A percentile compares a stretch with the other conserved stretches of the same genome.
phyloP scores from a whole-genome alignment of 2,113 vertebrate genomes.

The Neolamprologus longior region DNA sequence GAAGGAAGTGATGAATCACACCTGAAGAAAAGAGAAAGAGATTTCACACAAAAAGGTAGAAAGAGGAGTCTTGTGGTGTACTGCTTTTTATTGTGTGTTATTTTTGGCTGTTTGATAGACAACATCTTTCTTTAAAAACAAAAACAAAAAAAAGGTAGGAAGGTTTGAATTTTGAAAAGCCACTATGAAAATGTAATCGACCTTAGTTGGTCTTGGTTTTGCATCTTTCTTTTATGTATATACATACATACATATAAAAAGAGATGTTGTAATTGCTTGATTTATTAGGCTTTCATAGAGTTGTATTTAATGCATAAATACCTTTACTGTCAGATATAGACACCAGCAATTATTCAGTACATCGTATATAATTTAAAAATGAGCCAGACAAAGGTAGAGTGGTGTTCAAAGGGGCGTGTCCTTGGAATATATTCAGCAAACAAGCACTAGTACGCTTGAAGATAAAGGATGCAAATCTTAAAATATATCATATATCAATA shows the following conservation, averaged over 20 bases:
- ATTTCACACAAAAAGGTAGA: neutral
- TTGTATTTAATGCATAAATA: neutral
- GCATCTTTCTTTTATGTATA: neutral
- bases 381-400: neutral
- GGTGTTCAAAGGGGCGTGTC: neutral
- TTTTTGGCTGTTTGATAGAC: neutral
- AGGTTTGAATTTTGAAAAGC: neutral
- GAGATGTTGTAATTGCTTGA: neutral
- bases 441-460: neutral
- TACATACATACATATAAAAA: neutral
- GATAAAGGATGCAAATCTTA: neutral
- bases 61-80: neutral
- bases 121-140: accelerated
- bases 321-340: neutral
- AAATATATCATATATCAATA: neutral
- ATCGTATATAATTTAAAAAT: accelerated
- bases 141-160: accelerated
- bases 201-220: neutral
- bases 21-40: neutral
- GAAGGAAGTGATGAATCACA: neutral
- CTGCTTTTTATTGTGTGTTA: neutral
- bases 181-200: accelerated
- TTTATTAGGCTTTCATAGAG: neutral
- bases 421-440: neutral
- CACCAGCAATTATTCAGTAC: neutral